These are phyloP conservation scores for Catocala sponsa DNA, from an alignment of 2,888 invertebrate species.

Conservation along the genomic window DNA sequence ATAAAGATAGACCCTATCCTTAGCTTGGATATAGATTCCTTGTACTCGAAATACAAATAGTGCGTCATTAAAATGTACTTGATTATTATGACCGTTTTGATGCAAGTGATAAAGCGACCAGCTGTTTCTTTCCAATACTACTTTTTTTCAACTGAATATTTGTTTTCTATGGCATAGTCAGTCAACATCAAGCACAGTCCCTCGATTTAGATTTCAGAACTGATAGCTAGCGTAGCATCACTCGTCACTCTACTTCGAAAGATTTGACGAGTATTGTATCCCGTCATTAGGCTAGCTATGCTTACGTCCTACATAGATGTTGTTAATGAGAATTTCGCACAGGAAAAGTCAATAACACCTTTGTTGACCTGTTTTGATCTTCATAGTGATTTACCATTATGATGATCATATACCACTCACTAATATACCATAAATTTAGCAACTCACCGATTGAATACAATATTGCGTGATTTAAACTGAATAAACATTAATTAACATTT, in stretches of 20 bases:
- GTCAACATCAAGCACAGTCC: conserved; percentile 3
- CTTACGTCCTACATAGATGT: no score
- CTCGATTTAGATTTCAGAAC: no score
- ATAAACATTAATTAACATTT: no score
- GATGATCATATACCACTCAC: background rate
- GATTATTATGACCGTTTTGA: background rate
- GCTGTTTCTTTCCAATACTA: background rate
- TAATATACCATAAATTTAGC: background rate
- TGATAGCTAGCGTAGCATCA: no score
- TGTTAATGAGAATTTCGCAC: no score
- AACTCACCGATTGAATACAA: background rate
- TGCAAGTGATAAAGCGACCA: background rate
- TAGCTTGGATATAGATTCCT: conserved; percentile 44
- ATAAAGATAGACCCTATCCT: conserved; percentile 32
- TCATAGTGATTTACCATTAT: background rate
- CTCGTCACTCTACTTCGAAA: no score
- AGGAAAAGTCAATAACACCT: no score
- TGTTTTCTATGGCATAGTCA: background rate
- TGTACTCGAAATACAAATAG: conserved; percentile 42
- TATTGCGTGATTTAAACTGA: background rate
- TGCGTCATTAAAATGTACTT: conserved; percentile 37
- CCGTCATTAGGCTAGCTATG: no score
- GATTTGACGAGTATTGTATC: no score
- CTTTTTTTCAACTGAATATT: background rate
- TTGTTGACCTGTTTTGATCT: no score